Conservation (phyloP, 2,113 vertebrate species). For the Amphilophus citrinellus region DNA sequence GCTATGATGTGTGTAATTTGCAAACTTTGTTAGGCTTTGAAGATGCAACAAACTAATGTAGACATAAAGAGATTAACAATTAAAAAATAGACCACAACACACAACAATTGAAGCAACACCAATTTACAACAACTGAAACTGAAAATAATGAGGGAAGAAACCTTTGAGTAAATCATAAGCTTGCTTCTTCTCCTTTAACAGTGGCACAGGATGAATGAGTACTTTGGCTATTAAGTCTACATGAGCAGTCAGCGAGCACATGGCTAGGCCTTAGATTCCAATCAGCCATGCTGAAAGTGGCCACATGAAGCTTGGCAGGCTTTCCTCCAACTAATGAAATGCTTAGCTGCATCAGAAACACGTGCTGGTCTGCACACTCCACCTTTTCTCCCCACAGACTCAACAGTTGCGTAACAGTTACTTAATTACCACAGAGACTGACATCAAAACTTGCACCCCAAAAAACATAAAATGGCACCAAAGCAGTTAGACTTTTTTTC, state of each 20-base stretch:
- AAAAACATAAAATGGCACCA: not conserved
- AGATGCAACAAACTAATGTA: no score
- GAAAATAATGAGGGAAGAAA: not conserved
- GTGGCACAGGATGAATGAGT: constrained; percentile 13
- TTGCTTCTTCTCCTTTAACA: constrained; percentile 14
- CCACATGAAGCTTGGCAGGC: constrained; percentile 34
- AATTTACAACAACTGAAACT: no score
- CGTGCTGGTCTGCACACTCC: constrained; percentile 22
- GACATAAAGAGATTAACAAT: no score
- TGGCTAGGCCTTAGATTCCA: constrained; percentile 23
- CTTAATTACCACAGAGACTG: constrained; percentile 19
- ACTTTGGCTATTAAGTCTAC: constrained; percentile 4
- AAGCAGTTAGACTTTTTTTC: not conserved
- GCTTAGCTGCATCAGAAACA: constrained; percentile 47
- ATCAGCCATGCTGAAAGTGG: constrained; percentile 31
- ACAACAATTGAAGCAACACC: no score
- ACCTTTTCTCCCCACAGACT: constrained; percentile 12
- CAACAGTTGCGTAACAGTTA: constrained; percentile 33
- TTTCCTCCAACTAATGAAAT: constrained; percentile 22
- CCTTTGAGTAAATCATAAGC: not conserved
- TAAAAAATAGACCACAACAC: no score
- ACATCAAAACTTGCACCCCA: not conserved
- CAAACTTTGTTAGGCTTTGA: no score
- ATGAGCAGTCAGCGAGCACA: constrained; percentile 43
- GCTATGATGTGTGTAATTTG: not conserved